phyloP scores from a whole-genome alignment of 92 coral and sea anemone species.

The Porites rus region DNA sequence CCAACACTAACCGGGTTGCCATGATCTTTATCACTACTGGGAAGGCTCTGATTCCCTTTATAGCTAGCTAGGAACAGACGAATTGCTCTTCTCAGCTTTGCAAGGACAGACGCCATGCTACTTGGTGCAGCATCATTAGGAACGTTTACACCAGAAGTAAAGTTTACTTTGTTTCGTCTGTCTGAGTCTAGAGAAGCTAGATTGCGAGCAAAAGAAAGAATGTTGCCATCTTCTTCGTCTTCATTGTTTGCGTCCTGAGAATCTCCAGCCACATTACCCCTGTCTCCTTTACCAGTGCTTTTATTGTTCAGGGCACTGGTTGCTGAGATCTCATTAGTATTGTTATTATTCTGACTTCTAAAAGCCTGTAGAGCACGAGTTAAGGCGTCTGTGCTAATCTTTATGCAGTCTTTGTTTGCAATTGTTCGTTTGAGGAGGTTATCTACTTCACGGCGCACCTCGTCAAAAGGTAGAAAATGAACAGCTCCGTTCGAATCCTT shows the following conservation, averaged over 20 bases:
- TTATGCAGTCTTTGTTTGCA: conserved; percentile 14
- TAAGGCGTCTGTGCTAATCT: conserved; percentile 33
- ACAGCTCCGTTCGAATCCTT: conserved; percentile 44
- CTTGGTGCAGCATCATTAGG: conserved; percentile 15
- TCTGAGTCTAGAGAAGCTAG: neutral
- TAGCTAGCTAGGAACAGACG: neutral
- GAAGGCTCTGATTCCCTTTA: neutral
- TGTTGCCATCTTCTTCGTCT: neutral
- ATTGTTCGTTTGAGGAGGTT: conserved; percentile 27
- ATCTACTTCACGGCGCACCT: conserved; percentile 6
- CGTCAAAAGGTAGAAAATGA: conserved; percentile 43
- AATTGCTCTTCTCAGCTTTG: conserved; percentile 16
- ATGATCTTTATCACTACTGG: neutral
- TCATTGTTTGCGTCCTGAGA: neutral
- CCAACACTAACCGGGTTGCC: neutral
- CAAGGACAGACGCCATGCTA: conserved; percentile 6
- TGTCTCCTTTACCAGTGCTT: neutral
- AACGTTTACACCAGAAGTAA: neutral
- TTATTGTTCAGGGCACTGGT: neutral
- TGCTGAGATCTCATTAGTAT: neutral
- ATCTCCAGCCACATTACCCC: neutral
- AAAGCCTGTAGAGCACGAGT: conserved; percentile 31
- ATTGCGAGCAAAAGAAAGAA: conserved; percentile 7
- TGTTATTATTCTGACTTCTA: neutral
- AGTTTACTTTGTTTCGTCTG: neutral